Base-by-base conservation (phyloP, 2,888 invertebrate species). In the Rhamnusium bicolor region DNA sequence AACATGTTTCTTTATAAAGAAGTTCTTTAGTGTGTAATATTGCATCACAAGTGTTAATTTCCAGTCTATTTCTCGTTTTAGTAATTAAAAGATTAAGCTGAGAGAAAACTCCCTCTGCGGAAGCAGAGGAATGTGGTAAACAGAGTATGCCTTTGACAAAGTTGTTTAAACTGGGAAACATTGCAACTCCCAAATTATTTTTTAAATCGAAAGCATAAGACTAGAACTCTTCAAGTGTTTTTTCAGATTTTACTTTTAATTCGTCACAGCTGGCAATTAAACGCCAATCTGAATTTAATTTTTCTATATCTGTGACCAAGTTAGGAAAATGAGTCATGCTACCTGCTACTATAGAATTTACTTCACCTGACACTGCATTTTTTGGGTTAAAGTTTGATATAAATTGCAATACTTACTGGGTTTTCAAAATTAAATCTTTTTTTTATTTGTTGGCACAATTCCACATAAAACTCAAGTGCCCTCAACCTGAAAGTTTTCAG, bases 111-210 rank as follows among this genome's bases (percentile, higher is more conserved):
- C 69, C 27, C 49, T 69, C 69, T n/a, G 60, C 32, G 27, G 61
- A 16, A 14, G 69, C 61, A 12, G 69, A 61, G n/a, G 69, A 61
- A 61, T 69, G 69, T 7, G 61, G 69, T n/a, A 69, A 47, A 21
- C 18, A n/a, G 40, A 69, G 27, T 19, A 69, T 40, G 12, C 29
- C 69, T 69, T 69, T 69, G 12, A 69, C 46, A 16, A 54, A 54
- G 40, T 69, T 67, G n/a, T 16, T 49, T 32, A 71, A 67, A 60
- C 69, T 66, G 19, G 67, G 71, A 60, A 68, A 71, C 71, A 71
- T 71, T 47, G 10, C n/a, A n/a, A 56, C 46, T 46, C 40, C 49
- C 8, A 68, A 21, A 56, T 58, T 16, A 68, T 71, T 69, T 71
- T 71, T 71, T 18, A 71, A 8, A 12, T 21, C 10, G 32, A 69